A percentile compares a stretch with the other conserved stretches of the same genome.
phyloP scores from a whole-genome alignment of 1,140 invertebrate genomes.

The Vanessa tameamea region DNA sequence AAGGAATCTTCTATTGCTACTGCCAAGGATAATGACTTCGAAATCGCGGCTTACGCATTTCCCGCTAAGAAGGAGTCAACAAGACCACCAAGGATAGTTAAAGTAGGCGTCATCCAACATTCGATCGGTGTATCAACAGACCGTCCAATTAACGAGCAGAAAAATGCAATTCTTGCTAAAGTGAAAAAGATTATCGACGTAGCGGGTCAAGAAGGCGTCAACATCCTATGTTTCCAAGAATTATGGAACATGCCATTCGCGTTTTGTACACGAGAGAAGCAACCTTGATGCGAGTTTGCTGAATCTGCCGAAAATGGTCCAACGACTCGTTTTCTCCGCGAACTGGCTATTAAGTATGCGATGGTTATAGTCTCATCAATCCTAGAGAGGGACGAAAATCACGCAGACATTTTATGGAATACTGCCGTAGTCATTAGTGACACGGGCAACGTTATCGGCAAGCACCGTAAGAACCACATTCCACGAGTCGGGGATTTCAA shows the following conservation, averaged over 20 bases:
- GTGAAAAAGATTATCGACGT: conserved; percentile 90
- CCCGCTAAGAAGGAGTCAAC: conserved; percentile 84
- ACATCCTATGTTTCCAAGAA: conserved; percentile 98
- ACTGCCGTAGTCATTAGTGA: conserved; percentile 96
- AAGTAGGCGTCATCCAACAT: conserved; percentile 95
- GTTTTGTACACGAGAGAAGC: conserved; percentile 98
- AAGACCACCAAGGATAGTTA: conserved; percentile 88
- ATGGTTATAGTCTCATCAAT: conserved; percentile 99
- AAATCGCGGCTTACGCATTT: conserved; percentile 90
- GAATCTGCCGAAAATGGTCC: conserved; percentile 95
- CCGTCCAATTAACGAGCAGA: conserved; percentile 88
- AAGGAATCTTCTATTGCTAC: conserved; percentile 66
- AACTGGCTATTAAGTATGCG: conserved; percentile 91
- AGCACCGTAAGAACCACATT: conserved; percentile 99
- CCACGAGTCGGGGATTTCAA: conserved; percentile 99
- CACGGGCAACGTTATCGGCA: conserved; percentile 94
- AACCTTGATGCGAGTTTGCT: conserved; percentile 98
- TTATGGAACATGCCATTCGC: conserved; percentile 99
- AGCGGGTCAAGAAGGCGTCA: conserved; percentile 90
- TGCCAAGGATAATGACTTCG: conserved; percentile 84
- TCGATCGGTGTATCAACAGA: conserved; percentile 90
- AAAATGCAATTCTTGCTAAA: conserved; percentile 89
- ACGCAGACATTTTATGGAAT: conserved; percentile 97
- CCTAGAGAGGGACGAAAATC: conserved; percentile 93
- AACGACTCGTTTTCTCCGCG: conserved; percentile 91